A percentile compares a stretch with the other conserved stretches of the same genome.
Evolutionary conservation across 2,797 vertebrate species (phyloP).

Genomic region (Argyrosomus regius): DNA sequence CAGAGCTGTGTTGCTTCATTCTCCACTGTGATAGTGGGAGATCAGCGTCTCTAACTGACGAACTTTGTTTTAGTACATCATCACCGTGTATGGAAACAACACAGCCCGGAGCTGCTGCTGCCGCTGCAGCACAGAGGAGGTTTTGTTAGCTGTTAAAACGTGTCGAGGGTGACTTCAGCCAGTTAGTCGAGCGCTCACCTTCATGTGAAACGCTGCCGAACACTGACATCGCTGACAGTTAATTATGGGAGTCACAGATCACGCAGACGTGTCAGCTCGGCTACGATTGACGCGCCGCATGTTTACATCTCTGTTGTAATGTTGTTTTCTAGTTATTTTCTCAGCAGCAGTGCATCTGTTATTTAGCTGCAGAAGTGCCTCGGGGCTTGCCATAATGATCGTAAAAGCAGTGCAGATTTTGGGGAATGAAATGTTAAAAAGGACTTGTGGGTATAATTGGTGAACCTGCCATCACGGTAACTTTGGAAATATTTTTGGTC

Average conservation of each 20-base stretch:
- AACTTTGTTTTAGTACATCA: conserved; percentile 62
- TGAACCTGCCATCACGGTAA: conserved; percentile 73
- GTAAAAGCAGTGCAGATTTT: conserved; percentile 80
- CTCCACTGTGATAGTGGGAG: conserved; percentile 50
- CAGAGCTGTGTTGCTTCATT: conserved; percentile 37
- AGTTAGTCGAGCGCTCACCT: conserved; percentile 80
- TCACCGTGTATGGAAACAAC: conserved; percentile 56
- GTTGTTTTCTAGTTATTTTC: conserved; percentile 81
- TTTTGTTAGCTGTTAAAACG: conserved; percentile 75
- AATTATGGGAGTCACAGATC: conserved; percentile 85
- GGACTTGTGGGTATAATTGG: conserved; percentile 78
- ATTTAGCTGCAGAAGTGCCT: conserved; percentile 79
- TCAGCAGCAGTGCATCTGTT: conserved; percentile 63
- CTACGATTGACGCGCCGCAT: conserved; percentile 75
- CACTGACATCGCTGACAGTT: conserved; percentile 85
- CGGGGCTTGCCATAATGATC: conserved; percentile 84
- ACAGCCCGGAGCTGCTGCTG: conserved; percentile 54
- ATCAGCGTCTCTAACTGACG: conserved; percentile 47
- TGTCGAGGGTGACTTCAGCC: conserved; percentile 77
- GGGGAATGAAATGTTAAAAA: conserved; percentile 73
- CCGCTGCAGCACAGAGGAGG: conserved; percentile 62
- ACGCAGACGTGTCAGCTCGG: conserved; percentile 76
- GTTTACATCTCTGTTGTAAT: conserved; percentile 82
- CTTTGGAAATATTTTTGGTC: conserved; percentile 68
- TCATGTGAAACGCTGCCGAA: conserved; percentile 75